Evolutionary conservation across 92 coral and sea anemone species (phyloP), one percentile per base, ranked within the genome.

Genomic region (Epizoanthus rinbou): DNA sequence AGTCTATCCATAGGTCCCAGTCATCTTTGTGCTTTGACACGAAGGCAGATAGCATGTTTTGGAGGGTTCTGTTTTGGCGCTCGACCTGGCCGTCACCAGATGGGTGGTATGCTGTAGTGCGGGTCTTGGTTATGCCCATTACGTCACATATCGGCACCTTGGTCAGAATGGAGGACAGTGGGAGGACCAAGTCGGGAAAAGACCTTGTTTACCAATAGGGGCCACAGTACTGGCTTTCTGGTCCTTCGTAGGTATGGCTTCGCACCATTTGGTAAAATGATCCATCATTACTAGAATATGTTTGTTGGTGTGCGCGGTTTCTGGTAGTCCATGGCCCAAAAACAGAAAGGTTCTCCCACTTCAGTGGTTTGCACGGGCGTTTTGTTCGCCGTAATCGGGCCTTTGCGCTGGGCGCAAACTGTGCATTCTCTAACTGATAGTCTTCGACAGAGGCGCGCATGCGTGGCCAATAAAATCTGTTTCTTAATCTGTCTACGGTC

Each of bases 321-420:
- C 85, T 0, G 81, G 91, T 0, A 85, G 43, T 87, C 88, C 75
- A 90, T 6, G 8, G 93, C 93, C 90, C 86, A 90, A 80, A 87
- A 90, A n/a, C 82, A 15, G 53, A 90, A 86, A 0, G 93, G 90
- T 71, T 90, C 86, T 19, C 93, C 84, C 2, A 90, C 88, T 18
- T 74, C 76, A 1, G 76, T 69, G 31, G 23, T 82, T 25, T 86
- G 75, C 15, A 74, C 17, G 1, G 88, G 93, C 8, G 90, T 87
- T 69, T 23, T 81, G 64, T 88, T 84, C 31, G 86, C 17, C 11
- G 39, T 33, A 8, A 65, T 50, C 6, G 89, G 83, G 5, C 22
- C 64, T 66, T 87, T 87, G 37, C 84, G 43, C 58, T 75, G 80
- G 5, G 58, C 56, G 28, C 90, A 83, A 0, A n/a, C 67, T 10